phyloP scores from a whole-genome alignment of 2,797 vertebrate species.

The Crocidura indochinensis region DNA sequence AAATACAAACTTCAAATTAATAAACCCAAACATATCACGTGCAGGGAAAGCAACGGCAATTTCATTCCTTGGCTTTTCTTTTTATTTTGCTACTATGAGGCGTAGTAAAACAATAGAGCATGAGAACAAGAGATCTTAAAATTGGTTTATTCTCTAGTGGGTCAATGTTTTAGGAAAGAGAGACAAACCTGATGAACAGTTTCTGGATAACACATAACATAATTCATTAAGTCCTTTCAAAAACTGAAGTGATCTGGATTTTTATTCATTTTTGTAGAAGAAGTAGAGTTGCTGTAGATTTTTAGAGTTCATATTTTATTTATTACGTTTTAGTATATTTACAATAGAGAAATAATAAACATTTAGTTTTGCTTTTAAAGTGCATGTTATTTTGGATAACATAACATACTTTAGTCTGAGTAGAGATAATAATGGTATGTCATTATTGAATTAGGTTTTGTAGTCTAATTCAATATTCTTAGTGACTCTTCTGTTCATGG shows the following conservation, averaged over 20 bases:
- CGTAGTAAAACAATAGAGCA: background rate
- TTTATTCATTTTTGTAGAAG: background rate
- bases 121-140: background rate
- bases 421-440: background rate
- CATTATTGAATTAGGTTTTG: background rate
- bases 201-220: background rate
- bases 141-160: background rate
- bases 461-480: background rate
- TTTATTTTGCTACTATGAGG: too few relatives aligned
- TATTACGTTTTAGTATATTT: constrained; percentile 6
- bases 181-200: background rate
- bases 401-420: background rate
- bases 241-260: background rate
- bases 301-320: background rate
- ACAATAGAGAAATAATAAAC: background rate
- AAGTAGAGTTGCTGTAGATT: background rate
- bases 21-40: background rate
- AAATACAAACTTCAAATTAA: background rate
- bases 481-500: background rate
- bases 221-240: background rate
- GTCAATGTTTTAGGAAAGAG: background rate
- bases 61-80: background rate
- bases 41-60: background rate
- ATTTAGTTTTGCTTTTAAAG: background rate
- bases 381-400: background rate